phyloP scores from a whole-genome alignment of 53 echinoderm and acorn worm genomes.

The Luidia sarsii region DNA sequence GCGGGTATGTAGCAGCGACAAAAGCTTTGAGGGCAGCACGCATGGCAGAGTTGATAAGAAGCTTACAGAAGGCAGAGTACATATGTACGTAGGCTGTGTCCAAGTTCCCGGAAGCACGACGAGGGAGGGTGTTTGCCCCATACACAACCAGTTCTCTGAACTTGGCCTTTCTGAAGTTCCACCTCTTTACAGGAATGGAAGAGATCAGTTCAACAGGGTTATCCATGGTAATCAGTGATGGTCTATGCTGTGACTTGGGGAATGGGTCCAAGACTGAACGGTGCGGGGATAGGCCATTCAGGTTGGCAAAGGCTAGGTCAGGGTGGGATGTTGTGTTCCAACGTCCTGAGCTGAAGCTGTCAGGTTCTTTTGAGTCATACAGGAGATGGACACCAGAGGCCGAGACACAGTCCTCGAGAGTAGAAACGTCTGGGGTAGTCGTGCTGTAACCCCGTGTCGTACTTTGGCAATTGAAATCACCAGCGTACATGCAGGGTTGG shows the following conservation, averaged over 20 bases:
- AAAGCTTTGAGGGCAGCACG: background rate
- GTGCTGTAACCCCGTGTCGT: constrained; percentile 1
- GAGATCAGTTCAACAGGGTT: background rate
- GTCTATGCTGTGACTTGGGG: background rate
- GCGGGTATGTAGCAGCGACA: background rate
- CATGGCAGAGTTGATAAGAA: background rate
- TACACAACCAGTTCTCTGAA: background rate
- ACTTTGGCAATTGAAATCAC: constrained; percentile 13
- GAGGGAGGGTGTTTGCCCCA: no score
- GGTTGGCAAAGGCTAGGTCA: constrained; percentile 4
- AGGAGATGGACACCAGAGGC: background rate
- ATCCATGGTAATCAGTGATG: background rate
- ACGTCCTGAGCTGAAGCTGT: background rate
- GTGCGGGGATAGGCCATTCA: background rate
- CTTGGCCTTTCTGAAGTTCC: constrained; percentile 10
- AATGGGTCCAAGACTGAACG: constrained; percentile 9
- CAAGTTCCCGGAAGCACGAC: no score
- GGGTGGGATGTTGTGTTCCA: background rate
- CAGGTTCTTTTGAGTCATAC: background rate
- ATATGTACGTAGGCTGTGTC: no score
- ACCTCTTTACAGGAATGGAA: background rate
- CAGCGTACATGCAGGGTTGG: background rate
- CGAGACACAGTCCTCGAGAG: background rate
- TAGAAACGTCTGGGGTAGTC: background rate
- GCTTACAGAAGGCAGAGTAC: background rate